Evolutionary conservation across 2,113 vertebrate species (phyloP), one percentile per base, ranked within the genome.

Genomic region (Xiphophorus hellerii): DNA sequence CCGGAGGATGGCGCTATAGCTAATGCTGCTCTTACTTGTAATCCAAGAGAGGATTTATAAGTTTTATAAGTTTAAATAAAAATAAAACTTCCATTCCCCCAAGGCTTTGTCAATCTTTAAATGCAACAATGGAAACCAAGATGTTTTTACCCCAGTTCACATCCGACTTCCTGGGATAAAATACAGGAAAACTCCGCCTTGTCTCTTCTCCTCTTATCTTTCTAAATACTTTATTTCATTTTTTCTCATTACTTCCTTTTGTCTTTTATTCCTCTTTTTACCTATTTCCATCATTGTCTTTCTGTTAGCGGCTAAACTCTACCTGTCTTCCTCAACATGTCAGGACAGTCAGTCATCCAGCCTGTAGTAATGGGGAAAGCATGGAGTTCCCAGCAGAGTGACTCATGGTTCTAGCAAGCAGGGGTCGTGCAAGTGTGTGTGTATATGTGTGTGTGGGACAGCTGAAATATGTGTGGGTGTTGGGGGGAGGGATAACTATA

Each of bases 361-460:
- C 65, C 69, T 63, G 81, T 84, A 86, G 86, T 89, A 89, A 92
- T 87, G 76, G 77, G 73, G 82, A 88, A 88, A 85, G 87, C 72
- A 85, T 86, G 86, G 87, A 82, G 88, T 92, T 93, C 91, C 90
- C 91, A 93, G 91, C 91, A 92, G 78, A 74, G 77, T 93, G 92
- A 93, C 76, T 92, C 92, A 93, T 68, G 0, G 29, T 44, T 82
- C 48, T 0, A 72, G 84, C 10, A 27, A 88, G 82, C 76, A 51
- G 78, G 74, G 88, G 80, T 82, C 37, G 60, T 73, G 69, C 48
- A 69, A 77, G 72, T 81, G 68, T 65, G 69, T 62, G 35, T 29
- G 61, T 70, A 62, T 64, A 69, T 80, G 71, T 82, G 70, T 69
- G 68, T 67, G 73, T 78, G 33, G 29, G 65, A 44, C 1, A 12